Evolutionary conservation across 1,140 invertebrate genomes (phyloP), one percentile per base, ranked within the genome.

Genomic region (Telenomus remus): DNA sequence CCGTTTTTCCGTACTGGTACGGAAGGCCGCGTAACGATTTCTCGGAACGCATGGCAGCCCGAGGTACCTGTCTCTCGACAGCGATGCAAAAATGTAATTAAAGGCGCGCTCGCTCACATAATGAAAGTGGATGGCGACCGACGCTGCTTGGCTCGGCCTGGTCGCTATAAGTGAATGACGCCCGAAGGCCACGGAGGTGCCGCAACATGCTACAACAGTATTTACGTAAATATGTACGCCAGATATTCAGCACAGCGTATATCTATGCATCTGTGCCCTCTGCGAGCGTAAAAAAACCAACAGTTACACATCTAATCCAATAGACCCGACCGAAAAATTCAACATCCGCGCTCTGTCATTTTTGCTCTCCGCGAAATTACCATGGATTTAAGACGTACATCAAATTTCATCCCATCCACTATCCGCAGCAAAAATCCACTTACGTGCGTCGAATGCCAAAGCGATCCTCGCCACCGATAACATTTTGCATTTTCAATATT

Each of bases 41-140:
- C 77, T 79, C 68, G 64, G 77, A 79, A 79, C 68, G 68, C 68
- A 76, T 79, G 77, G 77, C 60, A 79, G 77, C 68, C 71, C 59
- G 77, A 71, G 69, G 77, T 79, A 79, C 77, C 77, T 76, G 73
- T 79, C 77, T 79, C 77, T 75, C 75, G 78, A 57, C 78, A 76
- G 79, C 81, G 80, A 83, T 84, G 83, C 78, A 85, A 85, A 86
- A 86, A 85, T 83, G 80, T 84, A 86, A 85, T 86, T 85, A 85
- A 85, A 85, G 81, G 76, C 81, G 81, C 81, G 79, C 74, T 79
- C 78, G 79, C 78, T 71, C 68, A 72, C 71, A 80, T 85, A 85
- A 84, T 81, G 84, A 85, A 85, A 85, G 84, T 85, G 81, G 83
- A 85, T 82, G 83, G 81, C 76, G 83, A 81, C 76, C 66, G 76